A percentile compares a stretch with the other conserved stretches of the same genome.
Evolutionary conservation across 53 echinoderm and acorn worm genomes (phyloP).

Genomic region (Apostichopus leukothele): DNA sequence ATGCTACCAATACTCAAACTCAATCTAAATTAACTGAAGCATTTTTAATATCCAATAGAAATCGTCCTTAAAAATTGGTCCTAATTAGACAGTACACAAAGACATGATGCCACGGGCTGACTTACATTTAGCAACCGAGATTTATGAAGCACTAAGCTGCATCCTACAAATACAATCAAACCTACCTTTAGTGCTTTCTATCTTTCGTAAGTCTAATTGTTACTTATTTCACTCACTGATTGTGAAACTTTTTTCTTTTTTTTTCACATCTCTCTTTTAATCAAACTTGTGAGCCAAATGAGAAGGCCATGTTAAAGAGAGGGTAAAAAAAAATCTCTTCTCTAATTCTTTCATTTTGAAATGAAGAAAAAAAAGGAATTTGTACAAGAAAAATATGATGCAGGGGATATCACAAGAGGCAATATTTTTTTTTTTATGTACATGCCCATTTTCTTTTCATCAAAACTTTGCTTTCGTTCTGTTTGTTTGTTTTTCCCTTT

Average conservation of each 20-base stretch:
- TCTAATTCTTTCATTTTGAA: neutral
- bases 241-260: slow-evolving; percentile 37
- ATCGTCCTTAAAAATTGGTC: slow-evolving; percentile 41
- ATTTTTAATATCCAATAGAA: slow-evolving; percentile 55
- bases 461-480: neutral
- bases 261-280: slow-evolving; percentile 40
- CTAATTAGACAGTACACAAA: slow-evolving; percentile 38
- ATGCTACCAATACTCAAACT: slow-evolving; percentile 29
- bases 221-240: neutral
- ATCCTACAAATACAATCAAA: slow-evolving; percentile 5
- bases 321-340: neutral
- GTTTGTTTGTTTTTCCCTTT: neutral
- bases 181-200: neutral
- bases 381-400: neutral
- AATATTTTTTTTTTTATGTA: neutral
- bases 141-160: slow-evolving; percentile 31
- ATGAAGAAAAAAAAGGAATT: neutral
- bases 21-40: slow-evolving; percentile 50
- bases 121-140: slow-evolving; percentile 29
- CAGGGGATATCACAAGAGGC: neutral
- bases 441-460: neutral
- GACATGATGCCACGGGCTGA: slow-evolving; percentile 34
- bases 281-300: slow-evolving; percentile 24
- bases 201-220: slow-evolving; percentile 1
- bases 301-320: slow-evolving; percentile 8